Evolutionary conservation across 2,888 invertebrate species (phyloP), one percentile per base, ranked within the genome.

Genomic region (Poecilobothrus nobilitatus): DNA sequence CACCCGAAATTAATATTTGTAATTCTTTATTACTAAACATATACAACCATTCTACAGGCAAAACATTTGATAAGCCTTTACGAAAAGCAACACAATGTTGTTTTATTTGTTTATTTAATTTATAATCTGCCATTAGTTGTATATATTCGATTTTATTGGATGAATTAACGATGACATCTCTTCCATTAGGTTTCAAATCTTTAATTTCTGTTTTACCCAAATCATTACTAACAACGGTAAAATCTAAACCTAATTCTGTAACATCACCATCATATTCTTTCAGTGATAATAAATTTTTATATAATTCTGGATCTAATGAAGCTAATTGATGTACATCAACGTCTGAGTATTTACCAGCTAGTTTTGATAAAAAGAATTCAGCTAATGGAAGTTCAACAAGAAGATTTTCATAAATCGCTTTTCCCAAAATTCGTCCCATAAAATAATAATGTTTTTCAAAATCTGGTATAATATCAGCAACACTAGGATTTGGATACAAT

Each of bases 101-200:
- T 66, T 91, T 86, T 72, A 93, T 90, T 84, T 96, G 96, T 71
- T 88, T 91, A 82, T 97, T 97, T 68, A 98, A 84, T 82, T 96
- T 96, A 78, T 94, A 95, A 83, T 98, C 95, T 1, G 97, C 97
- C 84, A 98, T 91, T 73, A 95, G 84, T 81, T 97, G 96, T 74
- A 99, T 93, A 80, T 98, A 99, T 81, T 98, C 97, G 78, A 97
- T 92, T 71, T 95, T 88, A 84, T 99, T 99, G 74, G 90, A 88
- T 73, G 90, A 90, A 12, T 93, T 95, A 0, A 99, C 98, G 12
- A 91, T 88, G 78, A 95, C 95, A 77, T 94, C 91, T 66, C 90
- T 85, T 1, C 98, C 99, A 70, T 91, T 90, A 0, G 93, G 90
- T 80, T 96, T 97, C 70, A 99, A 82, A 77, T 98, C 97, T 70